Percentiles rank a stretch among this genome's conserved stretches.
These are phyloP conservation scores for Nycticryphes semicollaris DNA, from an alignment of 2,113 vertebrate species.

Conservation along the genomic window DNA sequence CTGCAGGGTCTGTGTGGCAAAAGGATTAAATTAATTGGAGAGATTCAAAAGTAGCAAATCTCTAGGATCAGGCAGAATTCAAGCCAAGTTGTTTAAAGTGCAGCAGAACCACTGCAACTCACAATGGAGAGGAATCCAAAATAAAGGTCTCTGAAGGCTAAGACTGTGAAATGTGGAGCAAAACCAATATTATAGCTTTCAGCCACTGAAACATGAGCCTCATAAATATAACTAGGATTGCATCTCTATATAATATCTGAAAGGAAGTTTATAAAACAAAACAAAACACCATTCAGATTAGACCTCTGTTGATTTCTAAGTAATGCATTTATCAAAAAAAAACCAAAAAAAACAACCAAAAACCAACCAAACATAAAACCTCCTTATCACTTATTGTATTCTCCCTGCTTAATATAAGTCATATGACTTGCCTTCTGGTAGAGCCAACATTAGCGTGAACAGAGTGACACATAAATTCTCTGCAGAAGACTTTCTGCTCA, in stretches of 20 bases:
- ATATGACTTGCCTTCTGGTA: not conserved
- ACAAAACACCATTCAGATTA: not conserved
- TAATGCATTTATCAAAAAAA: not conserved
- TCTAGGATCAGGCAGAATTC: conserved; percentile 34
- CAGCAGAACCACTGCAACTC: not conserved
- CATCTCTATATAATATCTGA: not conserved
- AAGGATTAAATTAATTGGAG: conserved; percentile 43
- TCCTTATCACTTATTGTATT: not conserved
- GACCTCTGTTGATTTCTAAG: not conserved
- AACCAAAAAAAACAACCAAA: too few species aligned
- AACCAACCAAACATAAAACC: too few species aligned
- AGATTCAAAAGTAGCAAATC: conserved; percentile 45
- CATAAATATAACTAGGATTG: not conserved
- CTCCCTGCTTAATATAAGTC: not conserved
- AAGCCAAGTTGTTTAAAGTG: conserved; percentile 28
- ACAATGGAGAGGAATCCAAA: not conserved
- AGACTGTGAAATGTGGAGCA: not conserved
- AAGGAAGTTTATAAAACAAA: not conserved
- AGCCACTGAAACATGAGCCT: accelerated
- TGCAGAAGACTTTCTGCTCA: not conserved
- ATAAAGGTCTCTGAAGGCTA: not conserved
- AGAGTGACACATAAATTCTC: not conserved
- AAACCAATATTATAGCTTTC: not conserved
- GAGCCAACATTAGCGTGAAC: not conserved
- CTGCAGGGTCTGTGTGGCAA: conserved; percentile 9